Conservation (phyloP, 2,113 vertebrate species). For the Morphnarchus princeps region DNA sequence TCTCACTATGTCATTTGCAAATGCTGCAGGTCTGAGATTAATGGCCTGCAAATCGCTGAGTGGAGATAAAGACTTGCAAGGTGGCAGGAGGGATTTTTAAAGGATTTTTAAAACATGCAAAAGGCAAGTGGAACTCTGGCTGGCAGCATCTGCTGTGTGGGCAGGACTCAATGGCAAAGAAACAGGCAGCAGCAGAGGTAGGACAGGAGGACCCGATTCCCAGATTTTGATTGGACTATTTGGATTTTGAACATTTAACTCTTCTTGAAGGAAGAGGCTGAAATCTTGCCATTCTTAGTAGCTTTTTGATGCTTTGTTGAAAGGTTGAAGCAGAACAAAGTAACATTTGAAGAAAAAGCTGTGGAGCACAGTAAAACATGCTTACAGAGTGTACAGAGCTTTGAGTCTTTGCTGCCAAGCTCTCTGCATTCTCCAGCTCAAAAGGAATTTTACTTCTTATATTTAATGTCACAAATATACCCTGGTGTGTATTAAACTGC, state of each 20-base stretch:
- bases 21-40: not conserved
- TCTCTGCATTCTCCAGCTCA: not conserved
- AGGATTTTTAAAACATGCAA: not conserved
- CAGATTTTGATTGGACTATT: not conserved
- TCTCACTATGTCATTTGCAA: not conserved
- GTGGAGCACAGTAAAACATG: not conserved
- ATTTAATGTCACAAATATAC: not conserved
- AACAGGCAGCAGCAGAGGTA: not conserved
- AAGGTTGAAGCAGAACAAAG: not conserved
- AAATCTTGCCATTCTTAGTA: not conserved
- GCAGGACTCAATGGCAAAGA: not conserved
- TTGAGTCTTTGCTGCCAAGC: not conserved
- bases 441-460: not conserved
- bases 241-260: not conserved
- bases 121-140: not conserved
- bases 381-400: not conserved
- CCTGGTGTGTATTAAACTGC: not conserved
- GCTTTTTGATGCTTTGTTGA: not conserved
- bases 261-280: not conserved
- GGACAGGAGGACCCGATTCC: not conserved
- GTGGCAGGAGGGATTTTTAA: not conserved
- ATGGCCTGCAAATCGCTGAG: not conserved
- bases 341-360: not conserved
- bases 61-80: not conserved
- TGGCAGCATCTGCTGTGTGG: not conserved